Percentiles rank a stretch among this genome's conserved stretches.
Evolutionary conservation across 1,140 invertebrate species (phyloP).

Genomic region (Brachionus plicatilis): DNA sequence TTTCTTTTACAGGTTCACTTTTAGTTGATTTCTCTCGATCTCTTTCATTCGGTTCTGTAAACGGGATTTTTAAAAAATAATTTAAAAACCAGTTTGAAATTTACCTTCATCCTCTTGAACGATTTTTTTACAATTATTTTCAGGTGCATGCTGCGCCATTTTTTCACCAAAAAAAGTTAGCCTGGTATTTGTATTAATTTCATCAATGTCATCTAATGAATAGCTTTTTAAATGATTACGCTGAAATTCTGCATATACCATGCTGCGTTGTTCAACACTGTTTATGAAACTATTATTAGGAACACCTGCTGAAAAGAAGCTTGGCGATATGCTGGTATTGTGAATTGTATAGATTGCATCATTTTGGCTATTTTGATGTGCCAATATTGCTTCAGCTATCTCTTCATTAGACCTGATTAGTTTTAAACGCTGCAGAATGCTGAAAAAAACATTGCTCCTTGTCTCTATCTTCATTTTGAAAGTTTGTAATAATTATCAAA

Average conservation of each 20-base stretch:
- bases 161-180: background rate
- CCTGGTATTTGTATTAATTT: background rate
- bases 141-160: background rate
- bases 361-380: background rate
- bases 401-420: background rate
- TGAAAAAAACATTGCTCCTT: background rate
- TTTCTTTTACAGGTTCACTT: background rate
- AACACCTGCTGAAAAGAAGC: background rate
- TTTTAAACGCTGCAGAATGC: background rate
- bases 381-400: conserved; percentile 1
- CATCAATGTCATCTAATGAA: conserved; percentile 18
- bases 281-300: background rate
- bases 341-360: background rate
- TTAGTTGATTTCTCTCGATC: background rate
- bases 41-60: background rate
- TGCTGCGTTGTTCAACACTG: background rate
- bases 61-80: background rate
- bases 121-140: background rate
- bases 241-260: background rate
- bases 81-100: background rate
- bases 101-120: background rate
- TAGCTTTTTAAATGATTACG: conserved; percentile 1
- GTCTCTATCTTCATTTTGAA: background rate
- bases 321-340: background rate
- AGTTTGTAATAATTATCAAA: no score